A percentile compares a stretch with the other conserved stretches of the same genome.
Evolutionary conservation across 92 coral and sea anemone genomes (phyloP).

Genomic region (Virgularia gustaviana): DNA sequence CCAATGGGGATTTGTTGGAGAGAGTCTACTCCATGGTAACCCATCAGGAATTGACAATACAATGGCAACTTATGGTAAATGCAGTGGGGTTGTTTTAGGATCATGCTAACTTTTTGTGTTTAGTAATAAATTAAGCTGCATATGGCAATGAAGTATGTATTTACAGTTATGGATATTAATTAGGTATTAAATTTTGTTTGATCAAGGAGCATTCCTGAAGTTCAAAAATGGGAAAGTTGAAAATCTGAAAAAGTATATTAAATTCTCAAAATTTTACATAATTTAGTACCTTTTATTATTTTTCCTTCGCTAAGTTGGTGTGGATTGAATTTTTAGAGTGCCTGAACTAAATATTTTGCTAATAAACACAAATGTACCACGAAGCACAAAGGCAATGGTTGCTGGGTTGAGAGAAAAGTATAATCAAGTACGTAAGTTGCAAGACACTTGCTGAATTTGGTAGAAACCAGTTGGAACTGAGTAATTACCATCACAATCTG

Average conservation of each 20-base stretch:
- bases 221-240: constrained; percentile 21
- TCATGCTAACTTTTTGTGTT: too few relatives aligned
- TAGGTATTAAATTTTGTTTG: neutral
- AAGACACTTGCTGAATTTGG: too few relatives aligned
- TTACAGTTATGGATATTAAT: neutral
- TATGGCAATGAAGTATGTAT: neutral
- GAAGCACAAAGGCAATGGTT: constrained; percentile 84
- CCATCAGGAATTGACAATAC: constrained; percentile 96
- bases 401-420: constrained; percentile 66
- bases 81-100: too few relatives aligned
- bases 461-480: too few relatives aligned
- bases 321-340: constrained; percentile 62
- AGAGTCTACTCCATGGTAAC: constrained; percentile 83
- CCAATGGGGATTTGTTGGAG: constrained; percentile 86
- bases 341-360: constrained; percentile 65
- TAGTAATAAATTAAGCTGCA: too few relatives aligned
- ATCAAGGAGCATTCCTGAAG: constrained; percentile 9
- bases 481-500: too few relatives aligned
- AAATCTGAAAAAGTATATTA: neutral
- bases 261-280: neutral
- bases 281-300: neutral
- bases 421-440: constrained; percentile 65
- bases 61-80: constrained; percentile 74
- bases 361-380: constrained; percentile 66
- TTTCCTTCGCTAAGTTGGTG: too few relatives aligned